phyloP scores from a whole-genome alignment of 1,140 invertebrate species.

The Drosophila persimilis region DNA sequence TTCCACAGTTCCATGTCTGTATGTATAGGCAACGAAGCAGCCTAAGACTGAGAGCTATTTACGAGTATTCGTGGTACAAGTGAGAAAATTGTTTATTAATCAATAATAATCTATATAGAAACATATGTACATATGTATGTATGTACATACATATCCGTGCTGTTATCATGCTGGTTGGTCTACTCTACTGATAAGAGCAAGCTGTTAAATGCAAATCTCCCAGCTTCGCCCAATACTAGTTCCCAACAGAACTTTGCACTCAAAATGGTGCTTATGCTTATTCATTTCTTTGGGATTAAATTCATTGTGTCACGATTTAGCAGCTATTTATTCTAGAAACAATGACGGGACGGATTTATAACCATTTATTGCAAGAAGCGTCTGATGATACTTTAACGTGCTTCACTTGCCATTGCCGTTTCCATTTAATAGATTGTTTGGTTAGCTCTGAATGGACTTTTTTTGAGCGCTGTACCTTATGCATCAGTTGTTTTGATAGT shows the following conservation, averaged over 20 bases:
- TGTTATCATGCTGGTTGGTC: conserved; percentile 52
- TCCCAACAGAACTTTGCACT: conserved; percentile 58
- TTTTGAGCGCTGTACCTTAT: background rate
- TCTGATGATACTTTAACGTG: no score
- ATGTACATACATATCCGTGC: conserved; percentile 10
- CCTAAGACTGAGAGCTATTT: conserved; percentile 20
- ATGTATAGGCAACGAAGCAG: background rate
- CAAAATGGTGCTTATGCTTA: conserved; percentile 25
- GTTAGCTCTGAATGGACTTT: conserved; percentile 4
- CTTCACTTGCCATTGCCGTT: no score
- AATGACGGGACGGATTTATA: no score
- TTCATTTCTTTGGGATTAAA: conserved; percentile 31
- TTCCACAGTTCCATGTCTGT: background rate
- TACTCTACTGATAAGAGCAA: conserved; percentile 29
- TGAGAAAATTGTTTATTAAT: conserved; percentile 76
- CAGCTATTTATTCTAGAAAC: conserved; percentile 1
- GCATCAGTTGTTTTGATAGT: conserved; percentile 35
- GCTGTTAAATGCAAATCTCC: conserved; percentile 41
- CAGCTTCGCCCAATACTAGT: conserved; percentile 55
- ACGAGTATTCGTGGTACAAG: conserved; percentile 21
- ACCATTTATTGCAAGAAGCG: no score
- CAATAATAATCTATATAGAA: conserved; percentile 52
- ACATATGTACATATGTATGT: conserved; percentile 26
- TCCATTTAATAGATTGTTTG: background rate
- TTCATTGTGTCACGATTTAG: conserved; percentile 48